Evolutionary conservation across 2,113 vertebrate genomes (phyloP).

Genomic region (Ia io): DNA sequence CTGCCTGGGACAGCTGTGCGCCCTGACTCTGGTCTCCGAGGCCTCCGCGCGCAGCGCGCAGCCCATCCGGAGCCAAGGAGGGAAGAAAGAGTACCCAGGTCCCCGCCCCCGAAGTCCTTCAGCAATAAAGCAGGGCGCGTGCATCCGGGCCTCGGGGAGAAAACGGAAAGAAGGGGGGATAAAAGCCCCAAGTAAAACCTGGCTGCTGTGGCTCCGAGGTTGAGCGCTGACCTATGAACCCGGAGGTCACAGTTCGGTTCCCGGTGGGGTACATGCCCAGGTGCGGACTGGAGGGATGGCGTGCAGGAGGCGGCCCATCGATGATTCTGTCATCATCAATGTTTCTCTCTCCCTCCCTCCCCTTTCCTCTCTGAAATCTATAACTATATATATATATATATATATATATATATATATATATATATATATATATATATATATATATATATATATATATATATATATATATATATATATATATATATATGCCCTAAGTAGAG

Average conservation of each 20-base stretch:
- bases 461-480: background rate
- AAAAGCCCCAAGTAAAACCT: background rate
- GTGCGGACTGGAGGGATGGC: too few species aligned
- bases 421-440: background rate
- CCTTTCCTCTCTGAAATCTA: too few species aligned
- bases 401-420: background rate
- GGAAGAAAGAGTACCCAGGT: too few species aligned
- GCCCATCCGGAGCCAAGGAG: fast-evolving
- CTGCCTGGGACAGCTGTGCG: fast-evolving
- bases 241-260: too few species aligned
- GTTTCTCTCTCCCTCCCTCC: too few species aligned
- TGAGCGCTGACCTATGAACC: too few species aligned
- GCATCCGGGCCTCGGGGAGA: background rate
- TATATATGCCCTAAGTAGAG: background rate
- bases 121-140: background rate
- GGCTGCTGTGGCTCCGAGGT: too few species aligned
- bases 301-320: too few species aligned
- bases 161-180: background rate
- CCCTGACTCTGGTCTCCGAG: fast-evolving
- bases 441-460: background rate
- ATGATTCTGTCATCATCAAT: too few species aligned
- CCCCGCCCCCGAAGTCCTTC: fast-evolving
- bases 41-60: background rate
- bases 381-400: background rate
- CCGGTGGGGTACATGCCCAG: too few species aligned